Base-by-base conservation (phyloP, 1,140 invertebrate species). In the Conus betulinus region DNA sequence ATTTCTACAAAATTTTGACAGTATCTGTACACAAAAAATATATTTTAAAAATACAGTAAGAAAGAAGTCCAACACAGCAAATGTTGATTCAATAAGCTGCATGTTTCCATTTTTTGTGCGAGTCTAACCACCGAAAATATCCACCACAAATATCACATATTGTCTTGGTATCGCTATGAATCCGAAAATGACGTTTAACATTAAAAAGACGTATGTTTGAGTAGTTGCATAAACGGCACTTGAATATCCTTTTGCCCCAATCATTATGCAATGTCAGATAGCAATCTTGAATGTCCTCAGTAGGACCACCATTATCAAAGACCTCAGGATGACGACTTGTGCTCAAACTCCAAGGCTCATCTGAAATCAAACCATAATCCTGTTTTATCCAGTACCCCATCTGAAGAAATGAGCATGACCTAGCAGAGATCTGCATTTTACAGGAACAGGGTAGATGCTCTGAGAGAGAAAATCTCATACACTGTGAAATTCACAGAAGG, bases 21-120 rank as follows among this genome's bases (percentile, higher is more conserved):
- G n/a, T 39, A 39, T 39, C 39, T 39, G 39, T 39, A 39, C 39
- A 39, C 39, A 39, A 39, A 39, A 39, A 39, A 39, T 63, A 63
- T 13, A 63, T 63, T 63, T 63, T 63, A 63, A 4, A 13, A 63
- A 10, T 3, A 78, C 2, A 78, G 23, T 17, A 78, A 25, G 13
- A n/a, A 15, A 78, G 74, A 39, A 78, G 74, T 78, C 74, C 74
- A 78, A 25, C 11, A 3, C 5, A 10, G 11, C 15, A 39, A 78
- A 39, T 39, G 39, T 23, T 15, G 27, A 25, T 78, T 39, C 27
- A 39, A 78, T 13, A 79, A 52, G 51, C 78, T 63, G n/a, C 27
- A 81, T 84, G 82, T 84, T 84, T 84, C 53, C 23, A 83, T 55
- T 84, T 84, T 23, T 84, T 84, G 55, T 84, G 82, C 55, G 53